Evolutionary conservation across 2,113 vertebrate genomes (phyloP), one percentile per base, ranked within the genome.

Genomic region (Lamprotornis superbus): DNA sequence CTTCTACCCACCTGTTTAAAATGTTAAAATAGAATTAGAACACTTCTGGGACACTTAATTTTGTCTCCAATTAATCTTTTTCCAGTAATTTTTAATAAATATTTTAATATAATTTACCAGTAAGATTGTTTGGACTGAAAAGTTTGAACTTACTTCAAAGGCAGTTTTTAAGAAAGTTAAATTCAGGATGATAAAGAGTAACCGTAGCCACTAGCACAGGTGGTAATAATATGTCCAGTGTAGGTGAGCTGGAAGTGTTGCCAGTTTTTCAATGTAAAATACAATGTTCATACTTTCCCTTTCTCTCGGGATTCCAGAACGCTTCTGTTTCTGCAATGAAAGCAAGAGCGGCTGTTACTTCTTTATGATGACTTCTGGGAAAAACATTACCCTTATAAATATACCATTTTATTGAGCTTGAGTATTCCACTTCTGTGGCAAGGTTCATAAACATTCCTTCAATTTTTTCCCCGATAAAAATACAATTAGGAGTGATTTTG

Each of bases 291-390:
- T 91, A 31, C 84, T 83, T 90, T 50, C 27, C 33, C 40, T 83
- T 87, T 93, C 67, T 86, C 78, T 50, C 11, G 3, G 64, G 89
- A 55, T 90, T 92, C 81, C 56, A 63, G 75, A 81, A 86, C 2
- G 15, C 78, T 91, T 35, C 91, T 95, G 87, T 91, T 97, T 91
- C 94, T 92, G 78, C 85, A 83, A 63, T 95, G 85, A 93, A 90
- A 92, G 92, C 67, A 60, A 50, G n/a, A 90, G 63, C 0, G 12
- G 35, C 68, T 93, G 28, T 88, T 80, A 50, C 24, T 90, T 88
- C 89, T 93, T 94, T 65, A 67, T 47, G 87, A 52, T 77, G 82
- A 78, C 47, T 88, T 83, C 90, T 97, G 94, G 85, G 76, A 92
- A 93, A 94, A 63, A 28, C 59, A 86, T 97, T 95, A 88, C 35